Evolutionary conservation across 2,888 invertebrate species (phyloP).

Genomic region (Tenthredo scrophulariae): DNA sequence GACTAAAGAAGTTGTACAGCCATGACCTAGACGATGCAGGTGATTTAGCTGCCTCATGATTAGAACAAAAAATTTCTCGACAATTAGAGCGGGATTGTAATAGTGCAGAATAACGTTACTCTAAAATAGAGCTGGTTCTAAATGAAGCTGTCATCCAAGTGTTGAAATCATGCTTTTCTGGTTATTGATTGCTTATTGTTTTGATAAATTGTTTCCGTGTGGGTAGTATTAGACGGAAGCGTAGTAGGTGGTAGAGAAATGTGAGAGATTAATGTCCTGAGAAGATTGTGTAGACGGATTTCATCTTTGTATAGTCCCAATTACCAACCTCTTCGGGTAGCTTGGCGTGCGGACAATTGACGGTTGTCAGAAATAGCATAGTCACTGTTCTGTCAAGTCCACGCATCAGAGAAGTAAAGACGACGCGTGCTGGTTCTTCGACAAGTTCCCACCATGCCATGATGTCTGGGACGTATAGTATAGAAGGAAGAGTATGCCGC

Average conservation of each 20-base stretch:
- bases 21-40: not conserved
- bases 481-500: slow-evolving; percentile 70
- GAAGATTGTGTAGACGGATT: not conserved
- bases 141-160: not conserved
- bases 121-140: not conserved
- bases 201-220: not conserved
- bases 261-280: not conserved
- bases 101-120: not conserved
- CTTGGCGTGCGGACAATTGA: slow-evolving; percentile 64
- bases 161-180: not conserved
- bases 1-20: not conserved
- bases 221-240: not conserved
- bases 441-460: slow-evolving; percentile 76
- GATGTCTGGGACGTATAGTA: slow-evolving; percentile 72
- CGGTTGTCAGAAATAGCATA: slow-evolving; percentile 74
- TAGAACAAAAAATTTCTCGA: slow-evolving; percentile 7
- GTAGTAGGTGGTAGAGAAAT: not conserved
- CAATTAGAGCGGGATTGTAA: slow-evolving; percentile 13
- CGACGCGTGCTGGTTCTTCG: slow-evolving; percentile 70
- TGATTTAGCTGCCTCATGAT: slow-evolving; percentile 13
- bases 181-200: not conserved
- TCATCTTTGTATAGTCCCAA: not conserved
- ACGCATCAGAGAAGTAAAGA: slow-evolving; percentile 71
- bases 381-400: slow-evolving; percentile 75
- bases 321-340: slow-evolving; percentile 69